Base-by-base conservation (phyloP, 2,113 vertebrate species). In the Siniperca knerii region DNA sequence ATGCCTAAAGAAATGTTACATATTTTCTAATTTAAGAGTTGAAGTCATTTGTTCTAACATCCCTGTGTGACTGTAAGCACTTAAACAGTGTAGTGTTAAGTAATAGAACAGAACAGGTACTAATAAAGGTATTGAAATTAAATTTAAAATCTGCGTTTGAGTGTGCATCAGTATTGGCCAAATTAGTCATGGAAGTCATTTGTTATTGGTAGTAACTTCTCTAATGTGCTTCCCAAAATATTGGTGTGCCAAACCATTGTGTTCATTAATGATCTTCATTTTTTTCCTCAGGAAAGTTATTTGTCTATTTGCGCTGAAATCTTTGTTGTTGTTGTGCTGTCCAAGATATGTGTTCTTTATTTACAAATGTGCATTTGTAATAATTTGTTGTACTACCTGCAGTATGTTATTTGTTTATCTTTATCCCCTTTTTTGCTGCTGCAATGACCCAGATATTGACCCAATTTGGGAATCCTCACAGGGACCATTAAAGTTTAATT, bases 401-500 rank as follows among this genome's bases (percentile, higher is more conserved):
- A 37, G 44, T 50, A 8, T 80, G 21, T 66, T 42, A 6, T 88
- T 81, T 2, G 58, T 67, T 55, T 69, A 1, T 37, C 5, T 60
- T 23, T 42, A 75, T 72, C 55, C 11, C 21, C 0, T 65, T 54
- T 66, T 66, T 69, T 71, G 8, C 21, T 62, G 42, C 69, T 77
- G 82, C 84, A 71, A 12, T 71, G 73, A 71, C 76, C 84, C 82
- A 87, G 76, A 87, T 91, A 78, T 62, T 89, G 74, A 87, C 84
- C 84, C 72, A 88, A 66, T 92, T 90, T 81, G 42, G 20, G 57
- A 84, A 79, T 72, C 65, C 83, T 72, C 81, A 46, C 8, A 29
- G 58, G 52, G 76, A 69, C 77, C 40, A 75, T 88, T 86, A 68
- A 72, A 79, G 54, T 79, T 57, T 73, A 66, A 85, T 88, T 75